These are phyloP conservation scores for Dicaeum eximium DNA, from an alignment of 2,113 vertebrate species.

Conservation along the genomic window DNA sequence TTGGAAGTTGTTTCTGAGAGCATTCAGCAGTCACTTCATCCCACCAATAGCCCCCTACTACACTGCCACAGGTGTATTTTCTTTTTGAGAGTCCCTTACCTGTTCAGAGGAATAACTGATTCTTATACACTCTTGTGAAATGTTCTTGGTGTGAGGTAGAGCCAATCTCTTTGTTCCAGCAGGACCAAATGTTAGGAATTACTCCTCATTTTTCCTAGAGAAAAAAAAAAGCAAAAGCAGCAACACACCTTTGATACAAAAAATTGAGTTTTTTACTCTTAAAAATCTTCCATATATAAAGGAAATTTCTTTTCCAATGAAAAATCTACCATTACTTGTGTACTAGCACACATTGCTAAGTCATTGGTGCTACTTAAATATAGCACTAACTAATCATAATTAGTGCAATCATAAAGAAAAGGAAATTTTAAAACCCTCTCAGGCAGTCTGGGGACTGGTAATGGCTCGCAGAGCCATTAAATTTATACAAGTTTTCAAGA, in stretches of 20 bases:
- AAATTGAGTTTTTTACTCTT: neutral
- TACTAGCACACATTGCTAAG: neutral
- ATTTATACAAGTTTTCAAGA: neutral
- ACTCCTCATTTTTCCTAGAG: neutral
- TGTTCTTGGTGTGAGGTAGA: neutral
- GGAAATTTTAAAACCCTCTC: neutral
- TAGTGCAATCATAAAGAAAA: neutral
- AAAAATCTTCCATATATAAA: neutral
- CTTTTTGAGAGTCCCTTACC: neutral
- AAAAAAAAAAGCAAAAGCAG: neutral
- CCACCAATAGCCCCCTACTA: neutral
- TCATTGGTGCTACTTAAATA: neutral
- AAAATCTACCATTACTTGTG: neutral
- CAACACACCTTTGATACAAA: neutral
- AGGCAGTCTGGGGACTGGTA: neutral
- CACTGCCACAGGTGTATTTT: neutral
- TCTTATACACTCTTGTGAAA: neutral
- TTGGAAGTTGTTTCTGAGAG: neutral
- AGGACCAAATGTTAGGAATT: neutral
- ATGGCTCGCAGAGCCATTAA: neutral
- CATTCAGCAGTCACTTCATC: neutral
- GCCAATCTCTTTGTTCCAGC: neutral
- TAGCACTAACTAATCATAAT: neutral
- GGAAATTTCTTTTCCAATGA: neutral
- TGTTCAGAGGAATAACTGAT: neutral